Conservation (phyloP, 1,140 invertebrate species). For the Drosophila biarmipes region DNA sequence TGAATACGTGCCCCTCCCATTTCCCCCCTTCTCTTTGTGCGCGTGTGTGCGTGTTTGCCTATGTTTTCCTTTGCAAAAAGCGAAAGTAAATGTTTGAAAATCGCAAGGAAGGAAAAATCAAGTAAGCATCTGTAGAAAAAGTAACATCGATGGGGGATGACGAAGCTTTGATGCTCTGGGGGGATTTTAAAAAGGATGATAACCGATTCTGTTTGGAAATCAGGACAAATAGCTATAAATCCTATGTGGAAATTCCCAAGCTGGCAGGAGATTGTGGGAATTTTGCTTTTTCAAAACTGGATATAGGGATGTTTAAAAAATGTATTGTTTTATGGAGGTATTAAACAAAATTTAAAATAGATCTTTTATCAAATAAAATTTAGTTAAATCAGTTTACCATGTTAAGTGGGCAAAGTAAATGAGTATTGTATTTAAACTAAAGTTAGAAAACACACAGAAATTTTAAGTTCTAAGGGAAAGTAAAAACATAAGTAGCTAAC, state of each 20-base stretch:
- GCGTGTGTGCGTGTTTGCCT: constrained; percentile 69
- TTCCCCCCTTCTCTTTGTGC: neutral
- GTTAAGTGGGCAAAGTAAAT: neutral
- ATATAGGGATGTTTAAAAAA: neutral
- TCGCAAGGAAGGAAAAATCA: constrained; percentile 82
- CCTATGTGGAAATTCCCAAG: neutral
- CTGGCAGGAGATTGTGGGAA: neutral
- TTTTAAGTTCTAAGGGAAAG: no score
- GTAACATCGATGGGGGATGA: constrained; percentile 2
- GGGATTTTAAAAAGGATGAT: constrained; percentile 31
- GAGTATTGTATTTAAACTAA: neutral
- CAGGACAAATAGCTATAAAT: neutral
- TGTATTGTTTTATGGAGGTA: no score
- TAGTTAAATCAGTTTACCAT: no score
- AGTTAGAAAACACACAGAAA: no score
- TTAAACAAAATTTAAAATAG: no score
- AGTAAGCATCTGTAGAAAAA: constrained; percentile 65
- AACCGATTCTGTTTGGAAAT: neutral
- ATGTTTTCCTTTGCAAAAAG: constrained; percentile 77
- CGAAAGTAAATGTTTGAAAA: constrained; percentile 84
- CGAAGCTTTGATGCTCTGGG: constrained; percentile 34
- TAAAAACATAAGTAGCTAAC: no score
- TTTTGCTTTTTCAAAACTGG: neutral
- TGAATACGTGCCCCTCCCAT: constrained; percentile 61
- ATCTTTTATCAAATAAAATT: no score